phyloP scores from a whole-genome alignment of 2,797 vertebrate species.

The Nasua narica region DNA sequence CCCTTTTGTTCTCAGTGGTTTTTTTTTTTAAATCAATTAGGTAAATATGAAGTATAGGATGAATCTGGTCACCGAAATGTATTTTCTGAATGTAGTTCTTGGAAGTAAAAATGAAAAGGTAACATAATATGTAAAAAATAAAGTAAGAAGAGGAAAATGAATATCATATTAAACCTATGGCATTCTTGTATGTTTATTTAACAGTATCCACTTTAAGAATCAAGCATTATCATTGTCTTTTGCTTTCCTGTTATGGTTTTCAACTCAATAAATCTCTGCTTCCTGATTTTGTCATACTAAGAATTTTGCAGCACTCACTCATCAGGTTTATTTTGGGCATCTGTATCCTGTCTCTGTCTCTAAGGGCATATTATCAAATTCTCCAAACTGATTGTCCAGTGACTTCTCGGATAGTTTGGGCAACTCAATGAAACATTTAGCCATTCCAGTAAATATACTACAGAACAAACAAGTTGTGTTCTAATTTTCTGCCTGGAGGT shows the following conservation, averaged over 20 bases:
- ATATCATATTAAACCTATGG: background rate
- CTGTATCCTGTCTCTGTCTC: slow-evolving; percentile 41
- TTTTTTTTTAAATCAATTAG: background rate
- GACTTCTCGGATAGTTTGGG: background rate
- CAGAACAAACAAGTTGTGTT: background rate
- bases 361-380: slow-evolving; percentile 45
- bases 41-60: slow-evolving; percentile 17
- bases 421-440: background rate
- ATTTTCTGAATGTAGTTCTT: background rate
- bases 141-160: background rate
- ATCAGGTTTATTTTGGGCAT: slow-evolving; percentile 60
- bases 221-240: slow-evolving; percentile 55
- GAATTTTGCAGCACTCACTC: slow-evolving; percentile 54
- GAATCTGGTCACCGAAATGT: background rate
- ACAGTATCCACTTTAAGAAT: slow-evolving; percentile 45
- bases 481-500: slow-evolving; percentile 5
- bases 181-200: slow-evolving; percentile 44
- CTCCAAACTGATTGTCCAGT: slow-evolving; percentile 42
- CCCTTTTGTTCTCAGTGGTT: background rate
- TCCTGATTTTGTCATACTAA: slow-evolving; percentile 67
- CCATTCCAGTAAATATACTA: background rate
- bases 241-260: slow-evolving; percentile 65
- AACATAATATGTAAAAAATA: background rate
- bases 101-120: background rate
- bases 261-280: slow-evolving; percentile 53